Evolutionary conservation across 2,797 vertebrate genomes (phyloP).

Genomic region (Brachymystax lenok): DNA sequence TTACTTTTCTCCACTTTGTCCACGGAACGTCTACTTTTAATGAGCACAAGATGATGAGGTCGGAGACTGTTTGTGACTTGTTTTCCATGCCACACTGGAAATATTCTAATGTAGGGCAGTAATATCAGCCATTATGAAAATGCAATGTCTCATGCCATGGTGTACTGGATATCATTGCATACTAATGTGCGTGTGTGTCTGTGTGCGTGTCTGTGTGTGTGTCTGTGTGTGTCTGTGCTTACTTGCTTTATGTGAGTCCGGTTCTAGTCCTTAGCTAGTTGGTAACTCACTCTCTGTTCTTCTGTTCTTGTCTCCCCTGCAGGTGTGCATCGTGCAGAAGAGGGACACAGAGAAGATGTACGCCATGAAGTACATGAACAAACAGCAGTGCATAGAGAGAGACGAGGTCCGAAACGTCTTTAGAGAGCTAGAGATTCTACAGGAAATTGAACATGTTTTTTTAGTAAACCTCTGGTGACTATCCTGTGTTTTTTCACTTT

Average conservation of each 20-base stretch:
- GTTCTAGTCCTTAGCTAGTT: too few relatives aligned
- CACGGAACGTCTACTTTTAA: constrained; percentile 28
- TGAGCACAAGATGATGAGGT: constrained; percentile 50
- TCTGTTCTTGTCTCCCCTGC: neutral
- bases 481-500: constrained; percentile 63
- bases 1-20: constrained; percentile 25
- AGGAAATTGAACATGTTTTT: constrained; percentile 97
- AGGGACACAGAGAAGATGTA: constrained; percentile 99
- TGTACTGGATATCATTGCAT: neutral
- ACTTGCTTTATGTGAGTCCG: too few relatives aligned
- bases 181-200: neutral
- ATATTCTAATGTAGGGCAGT: neutral
- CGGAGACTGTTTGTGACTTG: constrained; percentile 3
- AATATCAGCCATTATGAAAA: neutral
- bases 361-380: constrained; percentile 99
- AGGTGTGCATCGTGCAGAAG: constrained; percentile 99
- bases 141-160: neutral
- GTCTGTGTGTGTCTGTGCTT: too few relatives aligned
- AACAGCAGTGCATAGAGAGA: constrained; percentile 96
- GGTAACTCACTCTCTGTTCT: neutral
- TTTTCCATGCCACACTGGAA: neutral
- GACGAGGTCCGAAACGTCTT: constrained; percentile 98
- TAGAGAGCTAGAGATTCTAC: constrained; percentile 97
- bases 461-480: constrained; percentile 99
- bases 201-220: too few relatives aligned